phyloP scores from a whole-genome alignment of 2,113 vertebrate species.

The Ammodytes dubius region DNA sequence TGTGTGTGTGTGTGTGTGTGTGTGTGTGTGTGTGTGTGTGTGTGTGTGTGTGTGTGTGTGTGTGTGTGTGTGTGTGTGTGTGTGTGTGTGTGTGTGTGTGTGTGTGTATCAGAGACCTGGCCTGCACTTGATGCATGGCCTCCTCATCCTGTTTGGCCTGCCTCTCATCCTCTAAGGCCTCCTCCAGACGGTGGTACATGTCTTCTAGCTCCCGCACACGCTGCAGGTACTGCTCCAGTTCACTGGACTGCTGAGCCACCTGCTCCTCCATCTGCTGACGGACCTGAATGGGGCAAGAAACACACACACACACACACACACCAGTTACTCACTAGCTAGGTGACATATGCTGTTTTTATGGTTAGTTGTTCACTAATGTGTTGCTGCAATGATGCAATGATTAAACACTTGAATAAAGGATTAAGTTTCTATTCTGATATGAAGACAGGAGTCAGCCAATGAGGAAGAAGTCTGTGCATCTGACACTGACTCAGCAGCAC shows the following conservation, averaged over 20 bases:
- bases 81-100: neutral
- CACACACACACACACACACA: constrained; percentile 27
- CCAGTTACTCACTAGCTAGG: neutral
- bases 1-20: too few relatives aligned
- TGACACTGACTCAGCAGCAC: constrained; percentile 51
- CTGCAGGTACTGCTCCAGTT: constrained; percentile 94
- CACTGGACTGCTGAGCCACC: constrained; percentile 94
- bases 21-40: neutral
- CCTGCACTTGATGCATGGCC: constrained; percentile 89
- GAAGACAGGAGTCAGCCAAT: neutral
- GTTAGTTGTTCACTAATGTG: neutral
- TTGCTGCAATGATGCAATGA: neutral
- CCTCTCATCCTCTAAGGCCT: constrained; percentile 93
- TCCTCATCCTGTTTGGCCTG: constrained; percentile 96
- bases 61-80: neutral
- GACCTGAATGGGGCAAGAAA: constrained; percentile 82
- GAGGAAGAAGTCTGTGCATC: constrained; percentile 14
- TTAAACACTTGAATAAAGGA: neutral
- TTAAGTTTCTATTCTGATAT: neutral
- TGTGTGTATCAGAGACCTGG: constrained; percentile 84
- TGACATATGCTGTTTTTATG: neutral
- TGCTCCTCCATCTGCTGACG: constrained; percentile 96
- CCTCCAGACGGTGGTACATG: constrained; percentile 93
- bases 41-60: neutral
- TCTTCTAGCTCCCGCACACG: constrained; percentile 93